Evolutionary conservation across 2,113 vertebrate genomes (phyloP).

Genomic region (Semnornis frantzii): DNA sequence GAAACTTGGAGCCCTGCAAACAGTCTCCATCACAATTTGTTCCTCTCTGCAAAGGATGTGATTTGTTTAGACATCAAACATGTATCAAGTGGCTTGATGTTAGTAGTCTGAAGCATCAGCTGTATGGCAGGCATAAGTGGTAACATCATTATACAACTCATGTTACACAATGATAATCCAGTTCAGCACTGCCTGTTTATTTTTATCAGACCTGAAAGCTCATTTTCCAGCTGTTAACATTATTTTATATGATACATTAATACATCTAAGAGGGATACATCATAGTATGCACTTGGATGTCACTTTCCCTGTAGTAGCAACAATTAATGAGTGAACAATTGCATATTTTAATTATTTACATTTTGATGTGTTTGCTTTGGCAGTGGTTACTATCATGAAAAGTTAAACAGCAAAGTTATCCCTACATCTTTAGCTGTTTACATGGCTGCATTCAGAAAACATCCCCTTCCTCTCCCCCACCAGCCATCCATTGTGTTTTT

Average conservation of each 20-base stretch:
- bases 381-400: conserved; percentile 23
- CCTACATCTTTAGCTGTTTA: conserved; percentile 8
- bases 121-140: neutral
- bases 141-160: conserved; percentile 29
- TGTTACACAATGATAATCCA: conserved; percentile 5
- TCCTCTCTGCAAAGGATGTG: conserved; percentile 13
- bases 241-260: conserved; percentile 28
- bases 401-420: conserved; percentile 30
- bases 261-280: conserved; percentile 14
- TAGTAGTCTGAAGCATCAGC: conserved; percentile 43
- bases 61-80: conserved; percentile 50
- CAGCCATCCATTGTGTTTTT: conserved; percentile 25
- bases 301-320: conserved; percentile 19
- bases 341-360: conserved; percentile 38
- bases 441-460: conserved; percentile 41
- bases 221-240: conserved; percentile 58
- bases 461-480: neutral
- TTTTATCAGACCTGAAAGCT: conserved; percentile 60
- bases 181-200: conserved; percentile 22
- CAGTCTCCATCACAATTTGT: conserved; percentile 4
- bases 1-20: neutral
- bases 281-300: neutral
- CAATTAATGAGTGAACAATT: neutral
- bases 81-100: conserved; percentile 42
- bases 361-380: conserved; percentile 43